These are phyloP conservation scores for Bufo gargarizans DNA, from an alignment of 2,113 vertebrate genomes.

Conservation along the genomic window DNA sequence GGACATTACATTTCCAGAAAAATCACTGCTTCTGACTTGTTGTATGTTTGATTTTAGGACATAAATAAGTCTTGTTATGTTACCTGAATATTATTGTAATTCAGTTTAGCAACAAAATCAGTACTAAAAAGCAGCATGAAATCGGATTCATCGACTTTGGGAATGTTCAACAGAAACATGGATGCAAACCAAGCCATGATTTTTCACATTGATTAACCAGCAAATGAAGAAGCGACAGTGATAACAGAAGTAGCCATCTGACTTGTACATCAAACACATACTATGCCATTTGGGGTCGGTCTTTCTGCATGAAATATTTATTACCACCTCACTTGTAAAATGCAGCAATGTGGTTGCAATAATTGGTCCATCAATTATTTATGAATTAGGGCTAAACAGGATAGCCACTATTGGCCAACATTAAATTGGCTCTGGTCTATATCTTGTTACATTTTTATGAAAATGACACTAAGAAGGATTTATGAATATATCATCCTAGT, in stretches of 20 bases:
- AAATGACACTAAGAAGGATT: neutral
- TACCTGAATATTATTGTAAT: neutral
- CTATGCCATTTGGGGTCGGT: neutral
- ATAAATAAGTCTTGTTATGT: neutral
- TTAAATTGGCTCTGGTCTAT: neutral
- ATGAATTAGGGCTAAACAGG: neutral
- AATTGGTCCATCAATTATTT: neutral
- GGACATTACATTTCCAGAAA: neutral
- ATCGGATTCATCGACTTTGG: neutral
- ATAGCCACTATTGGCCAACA: neutral
- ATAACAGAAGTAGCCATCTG: neutral
- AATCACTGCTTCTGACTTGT: neutral
- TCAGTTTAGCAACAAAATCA: neutral
- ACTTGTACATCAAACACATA: no score
- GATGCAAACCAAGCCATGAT: neutral
- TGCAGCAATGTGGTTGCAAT: neutral
- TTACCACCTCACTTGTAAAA: neutral
- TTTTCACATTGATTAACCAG: neutral
- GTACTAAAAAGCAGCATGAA: neutral
- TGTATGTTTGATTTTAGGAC: neutral
- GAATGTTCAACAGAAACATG: no score
- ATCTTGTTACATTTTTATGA: neutral
- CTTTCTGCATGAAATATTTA: neutral
- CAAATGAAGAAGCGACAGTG: neutral
- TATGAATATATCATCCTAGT: neutral